phyloP scores from a whole-genome alignment of 30 jellyfish, hydroid and myxozoan species.

The Chrysaora quinquecirrha region DNA sequence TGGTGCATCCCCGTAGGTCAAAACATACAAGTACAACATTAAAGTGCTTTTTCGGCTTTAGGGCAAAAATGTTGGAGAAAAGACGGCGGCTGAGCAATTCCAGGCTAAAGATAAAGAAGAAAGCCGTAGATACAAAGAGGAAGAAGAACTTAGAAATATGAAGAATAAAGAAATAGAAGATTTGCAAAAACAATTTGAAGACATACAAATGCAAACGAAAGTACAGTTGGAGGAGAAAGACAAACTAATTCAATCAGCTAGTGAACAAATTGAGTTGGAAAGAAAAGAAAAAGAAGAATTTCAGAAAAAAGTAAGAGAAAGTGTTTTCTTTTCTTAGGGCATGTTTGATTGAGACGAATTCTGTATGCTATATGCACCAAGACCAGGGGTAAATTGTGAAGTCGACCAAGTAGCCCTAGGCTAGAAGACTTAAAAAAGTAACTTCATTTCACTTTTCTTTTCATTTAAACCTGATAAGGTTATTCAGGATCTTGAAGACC shows the following conservation, averaged over 20 bases:
- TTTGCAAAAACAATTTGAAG: constrained; percentile 1
- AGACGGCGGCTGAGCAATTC: background rate
- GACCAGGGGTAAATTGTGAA: no score
- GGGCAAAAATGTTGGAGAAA: constrained; percentile 69
- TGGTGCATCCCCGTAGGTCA: no score
- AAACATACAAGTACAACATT: no score
- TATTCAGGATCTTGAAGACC: no score
- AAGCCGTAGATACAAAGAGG: background rate
- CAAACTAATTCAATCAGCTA: constrained; percentile 10
- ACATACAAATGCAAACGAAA: background rate
- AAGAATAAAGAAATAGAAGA: background rate
- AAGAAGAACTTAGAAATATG: background rate
- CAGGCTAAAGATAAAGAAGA: background rate
- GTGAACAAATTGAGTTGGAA: constrained; percentile 10
- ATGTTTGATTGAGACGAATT: no score
- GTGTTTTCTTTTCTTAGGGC: no score
- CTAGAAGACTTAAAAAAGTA: no score
- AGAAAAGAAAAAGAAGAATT: constrained; percentile 56
- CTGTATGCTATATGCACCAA: no score
- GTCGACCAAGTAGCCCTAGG: no score
- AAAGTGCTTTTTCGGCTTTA: background rate
- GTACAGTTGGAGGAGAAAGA: constrained; percentile 30
- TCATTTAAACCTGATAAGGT: no score
- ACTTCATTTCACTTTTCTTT: no score
- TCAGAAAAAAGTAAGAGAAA: constrained; percentile 30